Conservation (phyloP, 2,113 vertebrate genomes). For the Platichthys flesus region DNA sequence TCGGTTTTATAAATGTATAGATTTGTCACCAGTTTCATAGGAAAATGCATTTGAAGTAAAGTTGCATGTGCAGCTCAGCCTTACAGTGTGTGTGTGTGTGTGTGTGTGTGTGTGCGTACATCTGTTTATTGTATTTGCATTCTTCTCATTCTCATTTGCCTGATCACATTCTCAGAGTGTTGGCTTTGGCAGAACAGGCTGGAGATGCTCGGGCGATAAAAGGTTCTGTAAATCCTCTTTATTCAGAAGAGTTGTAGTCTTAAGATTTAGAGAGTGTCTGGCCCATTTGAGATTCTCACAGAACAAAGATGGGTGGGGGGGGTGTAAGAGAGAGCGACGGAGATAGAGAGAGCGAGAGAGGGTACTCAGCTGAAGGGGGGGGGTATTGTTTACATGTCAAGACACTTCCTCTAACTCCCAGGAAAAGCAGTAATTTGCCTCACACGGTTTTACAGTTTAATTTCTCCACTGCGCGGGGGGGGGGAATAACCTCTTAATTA, state of each 20-base stretch:
- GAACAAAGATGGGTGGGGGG: constrained; percentile 49
- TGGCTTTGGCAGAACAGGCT: constrained; percentile 57
- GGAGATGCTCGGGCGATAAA: constrained; percentile 57
- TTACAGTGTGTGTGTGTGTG: neutral
- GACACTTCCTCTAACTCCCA: constrained; percentile 68
- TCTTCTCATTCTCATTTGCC: neutral
- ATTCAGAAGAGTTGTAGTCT: constrained; percentile 70
- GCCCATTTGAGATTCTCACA: constrained; percentile 77
- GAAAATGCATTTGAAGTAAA: neutral
- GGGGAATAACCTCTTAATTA: constrained; percentile 71
- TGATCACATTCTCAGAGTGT: constrained; percentile 45
- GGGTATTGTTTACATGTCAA: constrained; percentile 78
- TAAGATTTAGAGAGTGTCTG: constrained; percentile 66
- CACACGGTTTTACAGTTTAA: constrained; percentile 69
- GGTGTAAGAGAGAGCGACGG: neutral
- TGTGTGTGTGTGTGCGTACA: no score
- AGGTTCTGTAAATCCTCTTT: constrained; percentile 75
- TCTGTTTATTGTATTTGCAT: constrained; percentile 14
- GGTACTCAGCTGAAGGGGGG: constrained; percentile 60
- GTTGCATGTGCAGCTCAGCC: neutral
- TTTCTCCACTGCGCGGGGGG: constrained; percentile 71
- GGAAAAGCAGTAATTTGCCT: constrained; percentile 79
- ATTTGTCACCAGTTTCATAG: neutral
- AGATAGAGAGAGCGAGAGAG: constrained; percentile 27
- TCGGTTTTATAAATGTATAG: neutral